Conservation (phyloP, 2,113 vertebrate genomes). For the Cyanoramphus novaezelandiae region DNA sequence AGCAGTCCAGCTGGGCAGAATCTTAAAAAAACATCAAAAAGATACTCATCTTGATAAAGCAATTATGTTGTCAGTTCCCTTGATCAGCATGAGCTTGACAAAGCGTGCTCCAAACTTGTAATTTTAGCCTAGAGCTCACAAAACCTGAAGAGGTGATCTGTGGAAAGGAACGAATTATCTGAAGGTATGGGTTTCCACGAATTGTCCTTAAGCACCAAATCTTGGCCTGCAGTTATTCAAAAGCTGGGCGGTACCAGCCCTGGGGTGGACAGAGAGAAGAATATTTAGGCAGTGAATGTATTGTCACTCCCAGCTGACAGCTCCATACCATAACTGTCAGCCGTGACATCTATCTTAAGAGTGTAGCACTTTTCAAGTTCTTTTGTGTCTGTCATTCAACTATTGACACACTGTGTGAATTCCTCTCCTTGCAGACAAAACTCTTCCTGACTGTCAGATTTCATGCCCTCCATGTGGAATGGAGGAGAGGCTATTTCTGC, state of each 20-base stretch:
- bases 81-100: slow-evolving; percentile 48
- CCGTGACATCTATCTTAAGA: slow-evolving; percentile 53
- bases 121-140: slow-evolving; percentile 45
- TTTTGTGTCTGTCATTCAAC: slow-evolving; percentile 45
- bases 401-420: not conserved
- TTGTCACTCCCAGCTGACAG: slow-evolving; percentile 14
- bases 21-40: slow-evolving; percentile 27
- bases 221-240: slow-evolving; percentile 25
- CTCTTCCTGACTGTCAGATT: not conserved
- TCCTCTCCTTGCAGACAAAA: not conserved
- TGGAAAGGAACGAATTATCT: slow-evolving; percentile 10
- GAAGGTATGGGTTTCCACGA: not conserved
- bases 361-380: not conserved
- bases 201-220: not conserved
- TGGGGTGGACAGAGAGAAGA: not conserved
- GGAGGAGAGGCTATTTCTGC: not conserved
- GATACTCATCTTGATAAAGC: slow-evolving; percentile 15
- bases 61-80: slow-evolving; percentile 31
- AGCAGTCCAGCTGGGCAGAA: slow-evolving; percentile 1
- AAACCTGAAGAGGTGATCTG: slow-evolving; percentile 26
- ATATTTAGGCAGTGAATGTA: slow-evolving; percentile 3
- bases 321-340: slow-evolving; percentile 39
- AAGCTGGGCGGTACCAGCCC: not conserved
- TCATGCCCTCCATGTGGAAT: not conserved
- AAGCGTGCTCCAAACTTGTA: slow-evolving; percentile 33